Percentiles rank a stretch among this genome's conserved stretches.
Evolutionary conservation across 2,113 vertebrate genomes (phyloP).

Genomic region (Scortum barcoo): DNA sequence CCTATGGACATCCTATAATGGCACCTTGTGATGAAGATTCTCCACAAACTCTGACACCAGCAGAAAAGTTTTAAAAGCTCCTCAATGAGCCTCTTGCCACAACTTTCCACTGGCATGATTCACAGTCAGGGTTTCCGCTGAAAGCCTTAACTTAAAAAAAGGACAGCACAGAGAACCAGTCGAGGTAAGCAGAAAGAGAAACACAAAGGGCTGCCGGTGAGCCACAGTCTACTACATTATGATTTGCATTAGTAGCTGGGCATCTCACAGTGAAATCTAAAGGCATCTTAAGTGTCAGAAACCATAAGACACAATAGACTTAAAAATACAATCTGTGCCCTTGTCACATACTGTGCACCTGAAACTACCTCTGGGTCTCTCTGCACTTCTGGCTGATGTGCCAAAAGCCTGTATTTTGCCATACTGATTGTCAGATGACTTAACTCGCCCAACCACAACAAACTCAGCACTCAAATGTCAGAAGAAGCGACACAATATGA

Average conservation of each 20-base stretch:
- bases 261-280: background rate
- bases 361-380: slow-evolving; percentile 11
- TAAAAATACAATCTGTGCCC: background rate
- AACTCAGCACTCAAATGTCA: slow-evolving; percentile 11
- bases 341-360: background rate
- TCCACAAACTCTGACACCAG: slow-evolving; percentile 37
- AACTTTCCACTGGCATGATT: slow-evolving; percentile 63
- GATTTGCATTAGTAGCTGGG: background rate
- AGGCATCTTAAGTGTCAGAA: background rate
- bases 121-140: slow-evolving; percentile 47
- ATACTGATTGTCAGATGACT: slow-evolving; percentile 12
- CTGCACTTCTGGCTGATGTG: background rate
- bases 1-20: slow-evolving; percentile 14
- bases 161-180: slow-evolving; percentile 9
- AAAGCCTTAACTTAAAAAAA: slow-evolving; percentile 44
- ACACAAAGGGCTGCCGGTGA: slow-evolving; percentile 11
- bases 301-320: background rate
- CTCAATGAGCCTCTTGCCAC: slow-evolving; percentile 32
- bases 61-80: slow-evolving; percentile 53
- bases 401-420: slow-evolving; percentile 23
- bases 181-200: slow-evolving; percentile 37
- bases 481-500: background rate
- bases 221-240: slow-evolving; percentile 8
- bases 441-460: background rate
- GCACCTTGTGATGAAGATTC: slow-evolving; percentile 18